phyloP scores from a whole-genome alignment of 1,140 invertebrate genomes.

The Drosophila orena region DNA sequence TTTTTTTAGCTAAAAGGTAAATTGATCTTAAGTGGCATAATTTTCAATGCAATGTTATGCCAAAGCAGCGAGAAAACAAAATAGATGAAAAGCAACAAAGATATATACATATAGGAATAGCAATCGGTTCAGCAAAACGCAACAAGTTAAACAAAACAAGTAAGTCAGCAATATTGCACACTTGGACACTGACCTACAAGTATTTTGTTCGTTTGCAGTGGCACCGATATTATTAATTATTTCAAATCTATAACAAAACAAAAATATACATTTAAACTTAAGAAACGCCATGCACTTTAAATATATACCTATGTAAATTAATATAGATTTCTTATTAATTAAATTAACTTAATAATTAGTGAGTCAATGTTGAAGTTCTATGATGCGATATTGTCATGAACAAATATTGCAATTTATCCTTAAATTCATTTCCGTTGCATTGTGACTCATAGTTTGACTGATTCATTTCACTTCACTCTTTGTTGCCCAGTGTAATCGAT shows the following conservation, averaged over 20 bases:
- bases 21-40: constrained; percentile 42
- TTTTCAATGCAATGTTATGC: constrained; percentile 24
- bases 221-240: too few relatives aligned
- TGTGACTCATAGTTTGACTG: constrained; percentile 1
- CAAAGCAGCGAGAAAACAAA: constrained; percentile 7
- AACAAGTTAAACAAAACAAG: constrained; percentile 2
- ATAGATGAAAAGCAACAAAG: background rate
- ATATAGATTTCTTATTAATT: too few relatives aligned
- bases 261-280: too few relatives aligned
- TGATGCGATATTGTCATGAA: too few relatives aligned
- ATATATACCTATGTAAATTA: too few relatives aligned
- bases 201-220: too few relatives aligned
- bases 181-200: background rate
- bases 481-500: constrained; percentile 29
- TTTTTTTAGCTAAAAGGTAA: constrained; percentile 20
- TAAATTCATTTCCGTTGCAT: background rate
- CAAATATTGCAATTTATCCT: background rate
- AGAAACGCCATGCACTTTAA: too few relatives aligned
- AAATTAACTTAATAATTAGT: too few relatives aligned
- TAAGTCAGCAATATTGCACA: background rate
- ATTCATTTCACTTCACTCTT: background rate
- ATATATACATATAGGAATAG: background rate
- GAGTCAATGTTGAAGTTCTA: too few relatives aligned
- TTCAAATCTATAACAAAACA: too few relatives aligned
- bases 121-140: constrained; percentile 3